Percentiles rank a stretch among this genome's conserved stretches.
Evolutionary conservation across 2,797 vertebrate genomes (phyloP).

Genomic region (Protosalanx chinensis): DNA sequence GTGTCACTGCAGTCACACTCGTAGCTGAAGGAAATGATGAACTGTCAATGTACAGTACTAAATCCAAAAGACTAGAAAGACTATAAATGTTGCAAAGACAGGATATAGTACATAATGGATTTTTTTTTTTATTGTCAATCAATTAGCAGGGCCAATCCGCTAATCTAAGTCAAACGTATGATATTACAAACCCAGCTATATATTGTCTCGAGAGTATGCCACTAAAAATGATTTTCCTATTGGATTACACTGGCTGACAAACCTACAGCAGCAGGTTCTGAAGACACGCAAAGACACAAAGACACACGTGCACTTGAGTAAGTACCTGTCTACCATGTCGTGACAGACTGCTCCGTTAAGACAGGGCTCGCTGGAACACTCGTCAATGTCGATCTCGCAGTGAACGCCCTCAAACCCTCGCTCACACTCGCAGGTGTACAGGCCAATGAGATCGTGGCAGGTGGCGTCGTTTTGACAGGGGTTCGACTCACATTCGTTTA

Average conservation of each 20-base stretch:
- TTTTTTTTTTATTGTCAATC: too few species aligned
- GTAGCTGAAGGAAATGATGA: conserved; percentile 70
- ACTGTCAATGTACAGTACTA: not conserved
- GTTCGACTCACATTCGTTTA: conserved; percentile 83
- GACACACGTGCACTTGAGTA: not conserved
- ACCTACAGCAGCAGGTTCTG: not conserved
- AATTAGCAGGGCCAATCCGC: too few species aligned
- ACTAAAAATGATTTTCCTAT: too few species aligned
- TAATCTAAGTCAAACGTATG: too few species aligned
- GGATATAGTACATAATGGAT: too few species aligned
- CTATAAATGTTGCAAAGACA: too few species aligned
- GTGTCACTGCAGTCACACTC: conserved; percentile 83
- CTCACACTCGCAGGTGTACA: conserved; percentile 82
- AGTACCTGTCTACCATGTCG: conserved; percentile 84
- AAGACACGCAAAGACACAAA: not conserved
- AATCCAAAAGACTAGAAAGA: too few species aligned
- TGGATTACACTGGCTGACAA: not conserved
- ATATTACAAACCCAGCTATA: too few species aligned
- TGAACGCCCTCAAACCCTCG: conserved; percentile 76
- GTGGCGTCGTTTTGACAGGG: conserved; percentile 80
- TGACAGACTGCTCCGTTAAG: conserved; percentile 76
- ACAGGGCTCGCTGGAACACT: conserved; percentile 87
- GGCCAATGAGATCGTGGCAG: conserved; percentile 78
- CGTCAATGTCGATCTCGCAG: conserved; percentile 84
- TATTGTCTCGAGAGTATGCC: too few species aligned